A percentile compares a stretch with the other conserved stretches of the same genome.
Conservation (phyloP, 2,113 vertebrate genomes). For the Lophius piscatorius region DNA sequence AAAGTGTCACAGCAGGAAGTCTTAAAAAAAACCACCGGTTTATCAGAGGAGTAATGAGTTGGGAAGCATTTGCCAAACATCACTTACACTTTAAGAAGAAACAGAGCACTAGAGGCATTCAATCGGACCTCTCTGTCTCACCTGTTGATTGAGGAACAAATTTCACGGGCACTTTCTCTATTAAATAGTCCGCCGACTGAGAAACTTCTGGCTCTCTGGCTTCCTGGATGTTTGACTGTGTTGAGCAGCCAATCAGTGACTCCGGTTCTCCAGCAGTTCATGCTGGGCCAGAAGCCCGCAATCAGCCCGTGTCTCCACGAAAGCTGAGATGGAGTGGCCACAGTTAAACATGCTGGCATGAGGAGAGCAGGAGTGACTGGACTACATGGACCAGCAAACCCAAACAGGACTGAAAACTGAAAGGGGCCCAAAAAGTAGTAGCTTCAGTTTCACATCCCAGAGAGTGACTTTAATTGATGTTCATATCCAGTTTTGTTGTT, state of each 20-base stretch:
- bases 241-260: constrained; percentile 55
- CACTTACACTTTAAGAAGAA: constrained; percentile 44
- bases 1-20: background rate
- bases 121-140: constrained; percentile 17
- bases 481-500: too few relatives aligned
- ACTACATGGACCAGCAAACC: constrained; percentile 7
- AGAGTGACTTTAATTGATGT: too few relatives aligned
- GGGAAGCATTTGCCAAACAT: constrained; percentile 27
- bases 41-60: constrained; percentile 25
- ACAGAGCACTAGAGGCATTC: constrained; percentile 15
- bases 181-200: constrained; percentile 36
- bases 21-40: constrained; percentile 14
- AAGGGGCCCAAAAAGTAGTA: background rate
- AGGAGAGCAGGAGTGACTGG: constrained; percentile 16
- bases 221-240: constrained; percentile 42
- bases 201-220: constrained; percentile 64
- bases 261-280: constrained; percentile 51
- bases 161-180: constrained; percentile 30
- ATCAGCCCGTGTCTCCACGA: constrained; percentile 33
- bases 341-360: constrained; percentile 10
- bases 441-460: background rate
- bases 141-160: constrained; percentile 57
- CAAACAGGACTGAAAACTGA: constrained; percentile 1
- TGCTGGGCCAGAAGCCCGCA: constrained; percentile 48
- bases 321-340: constrained; percentile 19